Conservation (phyloP, 2,888 invertebrate genomes). For the Dolichomitus sp. region DNA sequence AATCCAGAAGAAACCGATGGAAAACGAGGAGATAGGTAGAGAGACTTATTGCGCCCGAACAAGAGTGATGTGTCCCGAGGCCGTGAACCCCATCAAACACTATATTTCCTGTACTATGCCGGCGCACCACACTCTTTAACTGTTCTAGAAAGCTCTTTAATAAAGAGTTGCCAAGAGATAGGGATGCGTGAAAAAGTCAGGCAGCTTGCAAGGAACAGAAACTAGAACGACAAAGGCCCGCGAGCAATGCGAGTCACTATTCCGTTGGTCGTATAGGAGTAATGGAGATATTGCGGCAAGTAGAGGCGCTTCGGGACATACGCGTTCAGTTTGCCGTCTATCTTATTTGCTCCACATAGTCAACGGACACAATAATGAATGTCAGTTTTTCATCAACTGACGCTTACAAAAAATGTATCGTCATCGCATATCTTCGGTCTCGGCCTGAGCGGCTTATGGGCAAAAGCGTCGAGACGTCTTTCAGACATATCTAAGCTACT, state of each 20-base stretch:
- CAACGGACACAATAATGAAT: background rate
- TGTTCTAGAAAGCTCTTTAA: conserved; percentile 34
- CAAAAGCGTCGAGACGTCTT: too few relatives aligned
- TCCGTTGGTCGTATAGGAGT: conserved; percentile 46
- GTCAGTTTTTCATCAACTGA: too few relatives aligned
- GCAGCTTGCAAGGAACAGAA: background rate
- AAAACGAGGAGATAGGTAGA: background rate
- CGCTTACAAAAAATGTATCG: too few relatives aligned
- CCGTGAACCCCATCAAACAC: conserved; percentile 12
- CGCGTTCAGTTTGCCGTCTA: conserved; percentile 57
- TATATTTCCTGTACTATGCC: conserved; percentile 9
- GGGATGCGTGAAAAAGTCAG: background rate
- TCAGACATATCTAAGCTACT: too few relatives aligned
- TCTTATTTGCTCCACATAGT: conserved; percentile 26
- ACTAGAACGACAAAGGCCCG: conserved; percentile 23
- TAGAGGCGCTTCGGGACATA: conserved; percentile 59
- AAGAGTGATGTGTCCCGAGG: conserved; percentile 58
- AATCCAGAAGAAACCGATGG: conserved; percentile 1
- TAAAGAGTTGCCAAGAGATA: conserved; percentile 1
- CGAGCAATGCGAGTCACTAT: conserved; percentile 32
- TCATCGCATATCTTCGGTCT: too few relatives aligned
- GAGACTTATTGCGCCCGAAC: conserved; percentile 58
- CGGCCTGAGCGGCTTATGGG: too few relatives aligned
- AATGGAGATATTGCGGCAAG: conserved; percentile 73
- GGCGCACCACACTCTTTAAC: background rate